Base-by-base conservation (phyloP, 1,140 invertebrate genomes). In the Cherax quadricarinatus region DNA sequence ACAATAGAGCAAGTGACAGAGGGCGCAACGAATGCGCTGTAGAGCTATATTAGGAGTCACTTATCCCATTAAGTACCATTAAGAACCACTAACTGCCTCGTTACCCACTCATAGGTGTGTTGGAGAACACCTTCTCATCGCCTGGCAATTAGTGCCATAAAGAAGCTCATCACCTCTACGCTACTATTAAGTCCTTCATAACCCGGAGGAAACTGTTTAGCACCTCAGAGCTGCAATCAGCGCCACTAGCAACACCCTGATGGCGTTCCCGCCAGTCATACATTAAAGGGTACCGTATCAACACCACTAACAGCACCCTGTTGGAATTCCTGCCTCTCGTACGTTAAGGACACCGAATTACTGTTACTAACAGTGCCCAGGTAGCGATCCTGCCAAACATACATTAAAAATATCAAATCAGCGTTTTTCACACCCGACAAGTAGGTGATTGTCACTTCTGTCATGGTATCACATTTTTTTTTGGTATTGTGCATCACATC, bases 141-240 rank as follows among this genome's bases (percentile, higher is more conserved):
- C 70, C 70, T 66, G 62, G 18, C 62, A 75, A 30, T 30, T 75
- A 75, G 21, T 75, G 70, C 70, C 70, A 75, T 75, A 75, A 75
- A 30, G n/a, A 9, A 75, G n/a, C 70, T 75, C 24, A 24, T 75
- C 70, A 75, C 70, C 24, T 30, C 70, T 12, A 75, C 21, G 70
- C 24, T 75, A 12, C 70, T 75, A 75, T 75, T 75, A 75, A 75
- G 70, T 30, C 70, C 24, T 30, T 9, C 70, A 75, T 30, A 75
- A 75, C 70, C 70, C 70, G 30, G 70, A 75, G 70, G 70, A 75
- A 75, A 75, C 70, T 75, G 30, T 75, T 75, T 75, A n/a, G 70
- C 70, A 75, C 70, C n/a, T 75, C 70, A 75, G 16, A 30, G 70
- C 24, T 75, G 30, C 70, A 75, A 75, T 75, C 70, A 75, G 70